Percentiles rank a stretch among this genome's conserved stretches.
These are phyloP conservation scores for Thalassophryne amazonica DNA, from an alignment of 2,797 vertebrate genomes.

Conservation along the genomic window DNA sequence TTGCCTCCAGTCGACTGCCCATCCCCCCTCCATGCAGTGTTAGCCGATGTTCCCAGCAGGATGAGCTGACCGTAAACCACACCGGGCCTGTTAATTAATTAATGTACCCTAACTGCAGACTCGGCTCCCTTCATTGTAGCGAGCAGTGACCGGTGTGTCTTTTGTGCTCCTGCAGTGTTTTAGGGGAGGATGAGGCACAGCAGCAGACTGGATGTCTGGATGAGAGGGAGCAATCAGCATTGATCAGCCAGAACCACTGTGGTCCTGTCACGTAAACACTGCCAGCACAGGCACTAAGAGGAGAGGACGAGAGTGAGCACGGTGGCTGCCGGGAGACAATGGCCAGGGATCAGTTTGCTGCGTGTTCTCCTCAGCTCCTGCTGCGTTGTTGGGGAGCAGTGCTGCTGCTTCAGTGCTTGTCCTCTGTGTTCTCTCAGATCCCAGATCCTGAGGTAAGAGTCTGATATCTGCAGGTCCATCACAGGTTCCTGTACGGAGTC, in stretches of 20 bases:
- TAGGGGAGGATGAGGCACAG: conserved; percentile 15
- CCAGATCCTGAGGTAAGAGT: conserved; percentile 83
- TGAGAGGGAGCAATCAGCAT: conserved; percentile 53
- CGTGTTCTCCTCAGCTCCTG: conserved; percentile 53
- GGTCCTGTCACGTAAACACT: conserved; percentile 59
- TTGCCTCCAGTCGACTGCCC: conserved; percentile 35
- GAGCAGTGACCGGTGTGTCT: conserved; percentile 22
- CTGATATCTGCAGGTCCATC: conserved; percentile 26
- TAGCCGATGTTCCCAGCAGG: conserved; percentile 53
- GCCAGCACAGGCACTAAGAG: conserved; percentile 37
- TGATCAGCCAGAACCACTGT: conserved; percentile 71
- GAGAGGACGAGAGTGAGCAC: conserved; percentile 48
- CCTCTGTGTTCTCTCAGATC: conserved; percentile 73
- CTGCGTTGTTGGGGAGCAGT: conserved; percentile 63
- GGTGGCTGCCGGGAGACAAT: conserved; percentile 68
- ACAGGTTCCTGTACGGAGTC: conserved; percentile 26
- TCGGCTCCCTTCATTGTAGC: conserved; percentile 36
- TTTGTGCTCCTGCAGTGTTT: conserved; percentile 6
- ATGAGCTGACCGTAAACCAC: conserved; percentile 76
- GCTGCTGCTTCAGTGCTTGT: conserved; percentile 75
- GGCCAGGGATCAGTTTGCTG: conserved; percentile 67
- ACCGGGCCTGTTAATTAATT: conserved; percentile 83
- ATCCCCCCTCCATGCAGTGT: conserved; percentile 39
- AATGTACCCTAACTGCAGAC: conserved; percentile 67
- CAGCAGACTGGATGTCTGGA: conserved; percentile 19